Percentiles rank a stretch among this genome's conserved stretches.
These are phyloP conservation scores for Rhopalosiphum maidis DNA, from an alignment of 1,140 invertebrate genomes.

Conservation along the genomic window DNA sequence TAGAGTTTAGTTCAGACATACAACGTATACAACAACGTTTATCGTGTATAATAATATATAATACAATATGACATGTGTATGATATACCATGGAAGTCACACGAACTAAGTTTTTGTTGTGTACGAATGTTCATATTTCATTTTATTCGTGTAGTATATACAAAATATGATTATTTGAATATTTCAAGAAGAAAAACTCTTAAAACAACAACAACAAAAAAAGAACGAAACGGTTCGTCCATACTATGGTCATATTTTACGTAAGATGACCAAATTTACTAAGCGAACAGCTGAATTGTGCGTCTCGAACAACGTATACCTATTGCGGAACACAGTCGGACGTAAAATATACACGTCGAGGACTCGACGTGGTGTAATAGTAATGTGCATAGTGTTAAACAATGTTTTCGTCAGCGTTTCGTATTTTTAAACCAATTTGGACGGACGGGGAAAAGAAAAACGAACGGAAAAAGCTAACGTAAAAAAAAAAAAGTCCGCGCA, in stretches of 20 bases:
- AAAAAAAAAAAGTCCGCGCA: neutral
- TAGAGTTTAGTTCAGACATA: too few species aligned
- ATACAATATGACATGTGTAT: neutral
- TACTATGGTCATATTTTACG: neutral
- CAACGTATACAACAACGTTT: too few species aligned
- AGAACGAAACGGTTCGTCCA: neutral
- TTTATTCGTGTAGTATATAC: neutral
- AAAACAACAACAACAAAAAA: neutral
- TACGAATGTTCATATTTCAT: neutral
- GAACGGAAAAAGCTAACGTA: neutral
- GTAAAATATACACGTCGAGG: neutral
- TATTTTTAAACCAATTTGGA: conserved; percentile 2
- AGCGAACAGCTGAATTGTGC: neutral
- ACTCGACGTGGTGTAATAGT: neutral
- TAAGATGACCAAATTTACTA: neutral
- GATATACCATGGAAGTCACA: neutral
- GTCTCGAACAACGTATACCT: neutral
- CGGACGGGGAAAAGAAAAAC: neutral
- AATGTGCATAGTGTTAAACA: neutral
- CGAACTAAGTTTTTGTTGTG: neutral
- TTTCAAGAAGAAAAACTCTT: neutral
- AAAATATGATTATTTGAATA: neutral
- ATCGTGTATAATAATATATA: too few species aligned
- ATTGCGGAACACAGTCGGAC: neutral
- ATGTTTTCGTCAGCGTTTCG: conserved; percentile 1